Evolutionary conservation across 2,888 invertebrate genomes (phyloP).

Genomic region (Pseudanteris insignis): DNA sequence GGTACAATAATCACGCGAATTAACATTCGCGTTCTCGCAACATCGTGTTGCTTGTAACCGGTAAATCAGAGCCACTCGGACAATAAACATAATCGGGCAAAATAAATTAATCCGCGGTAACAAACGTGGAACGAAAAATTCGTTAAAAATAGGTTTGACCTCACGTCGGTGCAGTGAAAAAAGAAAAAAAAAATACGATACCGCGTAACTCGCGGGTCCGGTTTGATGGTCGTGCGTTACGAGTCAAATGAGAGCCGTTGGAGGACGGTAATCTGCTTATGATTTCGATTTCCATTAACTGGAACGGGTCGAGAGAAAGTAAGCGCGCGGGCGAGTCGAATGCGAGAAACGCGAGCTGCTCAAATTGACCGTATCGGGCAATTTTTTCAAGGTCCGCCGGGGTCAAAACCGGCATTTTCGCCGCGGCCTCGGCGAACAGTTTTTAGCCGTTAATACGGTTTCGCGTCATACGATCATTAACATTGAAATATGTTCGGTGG

Average conservation of each 20-base stretch:
- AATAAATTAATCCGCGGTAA: conserved; percentile 18
- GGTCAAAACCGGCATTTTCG: too few species aligned
- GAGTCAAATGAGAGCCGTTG: too few species aligned
- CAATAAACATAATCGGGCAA: conserved; percentile 9
- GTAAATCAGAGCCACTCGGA: conserved; percentile 13
- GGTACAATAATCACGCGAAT: conserved; percentile 5
- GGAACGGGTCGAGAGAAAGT: conserved; percentile 29
- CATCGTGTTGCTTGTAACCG: conserved; percentile 7
- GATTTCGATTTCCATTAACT: conserved; percentile 11
- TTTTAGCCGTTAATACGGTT: too few species aligned
- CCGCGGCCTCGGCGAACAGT: too few species aligned
- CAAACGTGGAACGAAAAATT: too few species aligned
- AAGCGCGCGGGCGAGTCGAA: conserved; percentile 3
- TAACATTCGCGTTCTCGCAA: conserved; percentile 3
- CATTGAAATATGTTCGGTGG: too few species aligned
- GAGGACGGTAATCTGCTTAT: conserved; percentile 19
- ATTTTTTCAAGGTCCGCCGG: conserved; percentile 29
- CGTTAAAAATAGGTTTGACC: too few species aligned
- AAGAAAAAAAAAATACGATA: too few species aligned
- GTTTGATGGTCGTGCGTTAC: too few species aligned
- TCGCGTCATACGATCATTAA: too few species aligned
- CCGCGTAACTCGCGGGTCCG: too few species aligned
- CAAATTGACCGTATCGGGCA: conserved; percentile 17
- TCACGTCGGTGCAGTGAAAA: too few species aligned
- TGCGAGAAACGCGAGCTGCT: conserved; percentile 9